phyloP scores from a whole-genome alignment of 2,797 vertebrate genomes.

The Pseudotriccus pelzelni region DNA sequence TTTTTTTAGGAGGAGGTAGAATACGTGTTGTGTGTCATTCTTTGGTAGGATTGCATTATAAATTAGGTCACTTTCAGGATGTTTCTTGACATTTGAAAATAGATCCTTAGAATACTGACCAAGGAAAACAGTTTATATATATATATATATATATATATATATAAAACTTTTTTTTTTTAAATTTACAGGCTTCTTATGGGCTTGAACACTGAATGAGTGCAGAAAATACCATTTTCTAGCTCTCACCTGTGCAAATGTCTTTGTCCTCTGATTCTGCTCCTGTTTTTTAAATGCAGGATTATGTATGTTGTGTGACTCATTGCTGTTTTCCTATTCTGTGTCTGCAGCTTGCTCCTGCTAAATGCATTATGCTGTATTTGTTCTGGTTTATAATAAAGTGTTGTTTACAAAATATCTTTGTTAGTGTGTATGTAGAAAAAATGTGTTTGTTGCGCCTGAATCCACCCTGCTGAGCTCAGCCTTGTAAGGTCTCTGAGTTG shows the following conservation, averaged over 20 bases:
- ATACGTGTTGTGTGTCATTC: neutral
- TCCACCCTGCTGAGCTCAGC: neutral
- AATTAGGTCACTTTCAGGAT: neutral
- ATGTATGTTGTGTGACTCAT: constrained; percentile 46
- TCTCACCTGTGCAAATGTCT: neutral
- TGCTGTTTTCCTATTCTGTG: constrained; percentile 2
- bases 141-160: neutral
- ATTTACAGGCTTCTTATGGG: neutral
- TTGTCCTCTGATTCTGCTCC: constrained; percentile 1
- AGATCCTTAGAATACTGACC: neutral
- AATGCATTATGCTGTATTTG: constrained; percentile 6
- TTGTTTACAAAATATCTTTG: constrained; percentile 16
- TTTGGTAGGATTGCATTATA: neutral
- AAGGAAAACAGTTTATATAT: neutral
- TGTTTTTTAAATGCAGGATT: constrained; percentile 35
- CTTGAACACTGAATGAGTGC: neutral
- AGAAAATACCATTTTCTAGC: neutral
- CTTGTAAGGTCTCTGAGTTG: neutral
- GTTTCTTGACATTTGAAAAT: neutral
- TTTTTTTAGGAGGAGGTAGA: neutral
- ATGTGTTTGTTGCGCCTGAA: neutral
- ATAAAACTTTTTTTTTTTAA: neutral
- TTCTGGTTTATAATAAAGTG: constrained; percentile 25
- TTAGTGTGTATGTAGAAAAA: neutral
- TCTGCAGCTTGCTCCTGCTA: constrained; percentile 33